Evolutionary conservation across 2,888 invertebrate species (phyloP).

Genomic region (Thelaira solivaga): DNA sequence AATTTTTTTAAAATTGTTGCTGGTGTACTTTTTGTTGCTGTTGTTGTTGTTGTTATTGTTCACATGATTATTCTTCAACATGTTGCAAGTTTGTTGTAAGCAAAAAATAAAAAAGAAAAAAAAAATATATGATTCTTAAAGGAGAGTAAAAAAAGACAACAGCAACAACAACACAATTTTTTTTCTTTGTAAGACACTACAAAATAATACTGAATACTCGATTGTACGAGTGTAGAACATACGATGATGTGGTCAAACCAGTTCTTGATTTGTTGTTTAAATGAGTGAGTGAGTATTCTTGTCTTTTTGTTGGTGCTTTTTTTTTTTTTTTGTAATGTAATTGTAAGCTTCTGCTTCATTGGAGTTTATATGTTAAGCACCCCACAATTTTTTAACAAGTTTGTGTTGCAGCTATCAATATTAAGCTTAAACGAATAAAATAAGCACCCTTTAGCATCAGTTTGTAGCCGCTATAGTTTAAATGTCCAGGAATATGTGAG

Average conservation of each 20-base stretch:
- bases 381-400: not conserved
- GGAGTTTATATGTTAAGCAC: constrained; percentile 43
- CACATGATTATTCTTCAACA: constrained; percentile 66
- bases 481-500: too few relatives aligned
- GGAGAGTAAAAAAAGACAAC: constrained; percentile 5
- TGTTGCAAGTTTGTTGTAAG: constrained; percentile 53
- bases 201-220: not conserved
- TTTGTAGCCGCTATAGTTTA: too few relatives aligned
- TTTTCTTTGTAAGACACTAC: constrained; percentile 7
- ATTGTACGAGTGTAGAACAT: not conserved
- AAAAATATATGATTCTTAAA: constrained; percentile 48
- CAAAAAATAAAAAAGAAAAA: constrained; percentile 22
- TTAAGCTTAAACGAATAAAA: too few relatives aligned
- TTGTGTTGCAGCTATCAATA: too few relatives aligned
- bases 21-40: constrained; percentile 33
- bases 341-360: constrained; percentile 55
- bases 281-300: too few relatives aligned
- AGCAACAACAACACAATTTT: not conserved
- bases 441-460: too few relatives aligned
- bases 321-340: constrained; percentile 45
- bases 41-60: constrained; percentile 34
- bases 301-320: constrained; percentile 15
- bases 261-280: constrained; percentile 51
- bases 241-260: constrained; percentile 56
- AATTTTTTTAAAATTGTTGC: constrained; percentile 30